A percentile compares a stretch with the other conserved stretches of the same genome.
phyloP scores from a whole-genome alignment of 2,113 vertebrate species.

The Neodontobutis hainanensis region DNA sequence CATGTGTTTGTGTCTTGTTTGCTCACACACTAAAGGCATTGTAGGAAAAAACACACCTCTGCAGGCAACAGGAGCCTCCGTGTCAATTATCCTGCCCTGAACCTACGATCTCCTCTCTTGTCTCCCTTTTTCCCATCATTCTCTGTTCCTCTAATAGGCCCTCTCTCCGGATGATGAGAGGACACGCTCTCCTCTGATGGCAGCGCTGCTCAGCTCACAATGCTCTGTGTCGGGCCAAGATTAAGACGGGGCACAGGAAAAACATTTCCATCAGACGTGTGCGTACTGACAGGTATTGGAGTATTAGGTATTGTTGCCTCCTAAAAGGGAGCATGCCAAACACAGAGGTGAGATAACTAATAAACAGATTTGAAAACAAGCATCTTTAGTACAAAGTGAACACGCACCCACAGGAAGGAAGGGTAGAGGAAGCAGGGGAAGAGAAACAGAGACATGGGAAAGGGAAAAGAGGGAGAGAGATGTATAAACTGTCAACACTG shows the following conservation, averaged over 20 bases:
- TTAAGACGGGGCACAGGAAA: constrained; percentile 76
- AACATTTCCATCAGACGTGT: constrained; percentile 59
- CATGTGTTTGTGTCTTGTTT: constrained; percentile 65
- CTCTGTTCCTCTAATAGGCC: constrained; percentile 79
- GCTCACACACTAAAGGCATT: constrained; percentile 64
- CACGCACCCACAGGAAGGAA: constrained; percentile 48
- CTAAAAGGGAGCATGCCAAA: constrained; percentile 78
- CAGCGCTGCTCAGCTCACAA: constrained; percentile 69
- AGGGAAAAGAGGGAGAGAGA: constrained; percentile 68
- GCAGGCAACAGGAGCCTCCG: constrained; percentile 71
- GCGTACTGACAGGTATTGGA: constrained; percentile 76
- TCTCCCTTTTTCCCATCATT: constrained; percentile 70
- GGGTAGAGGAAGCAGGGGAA: constrained; percentile 44
- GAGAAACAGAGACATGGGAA: constrained; percentile 48
- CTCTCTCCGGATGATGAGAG: constrained; percentile 79
- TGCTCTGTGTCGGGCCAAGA: constrained; percentile 73
- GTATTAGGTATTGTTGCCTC: constrained; percentile 78
- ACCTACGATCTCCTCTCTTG: constrained; percentile 69
- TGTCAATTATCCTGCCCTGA: constrained; percentile 82
- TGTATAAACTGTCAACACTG: constrained; percentile 84
- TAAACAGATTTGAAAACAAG: constrained; percentile 80
- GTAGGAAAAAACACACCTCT: constrained; percentile 67
- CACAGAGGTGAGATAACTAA: constrained; percentile 76
- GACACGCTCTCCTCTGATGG: constrained; percentile 80
- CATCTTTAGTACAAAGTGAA: constrained; percentile 69